Base-by-base conservation (phyloP, 2,888 invertebrate species). In the Chironomus riparius region DNA sequence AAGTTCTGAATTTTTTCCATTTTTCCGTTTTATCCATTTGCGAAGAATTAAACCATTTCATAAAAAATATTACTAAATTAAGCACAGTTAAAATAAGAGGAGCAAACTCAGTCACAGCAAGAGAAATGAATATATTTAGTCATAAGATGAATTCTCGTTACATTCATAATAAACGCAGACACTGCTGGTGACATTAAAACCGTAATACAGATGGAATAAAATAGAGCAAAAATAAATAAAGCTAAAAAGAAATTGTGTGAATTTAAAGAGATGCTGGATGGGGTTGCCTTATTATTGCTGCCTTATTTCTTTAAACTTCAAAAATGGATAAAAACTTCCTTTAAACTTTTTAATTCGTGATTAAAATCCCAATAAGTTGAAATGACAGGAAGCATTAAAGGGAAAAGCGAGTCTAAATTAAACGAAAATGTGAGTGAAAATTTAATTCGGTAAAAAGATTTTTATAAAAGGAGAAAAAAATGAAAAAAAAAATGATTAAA, bases 181-280 rank as follows among this genome's bases (percentile, higher is more conserved):
- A 47, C 28, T 68, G 68, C 28, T 68, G 24, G n/a, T 68, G 68
- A 68, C 68, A 68, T 68, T 38, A 68, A 68, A 68, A 47, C 68
- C 68, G 1, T 18, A 24, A 38, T 38, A 38, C 38, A 38, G 10
- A 38, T 38, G 38, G 38, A 38, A 38, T 5, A 28, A 28, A 28
- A 6, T 6, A 28, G 6, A 6, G 28, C 3, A 38, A 38, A 38
- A 10, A 38, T 10, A 38, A 10, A 38, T 10, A 38, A 10, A 38
- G 7, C 1, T 10, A 1, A 7, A 2, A 38, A 2, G 5, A 28
- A 10, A 38, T 38, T 38, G 7, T 38, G 10, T 10, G 38, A 38
- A 38, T 10, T 38, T 38, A 38, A 38, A 7, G 38, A 10, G 38
- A 38, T n/a, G n/a, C n/a, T n/a, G 38, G 1, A 38, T 38, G 10